Base-by-base conservation (phyloP, 1,140 invertebrate species). In the Drosophila ironensis region DNA sequence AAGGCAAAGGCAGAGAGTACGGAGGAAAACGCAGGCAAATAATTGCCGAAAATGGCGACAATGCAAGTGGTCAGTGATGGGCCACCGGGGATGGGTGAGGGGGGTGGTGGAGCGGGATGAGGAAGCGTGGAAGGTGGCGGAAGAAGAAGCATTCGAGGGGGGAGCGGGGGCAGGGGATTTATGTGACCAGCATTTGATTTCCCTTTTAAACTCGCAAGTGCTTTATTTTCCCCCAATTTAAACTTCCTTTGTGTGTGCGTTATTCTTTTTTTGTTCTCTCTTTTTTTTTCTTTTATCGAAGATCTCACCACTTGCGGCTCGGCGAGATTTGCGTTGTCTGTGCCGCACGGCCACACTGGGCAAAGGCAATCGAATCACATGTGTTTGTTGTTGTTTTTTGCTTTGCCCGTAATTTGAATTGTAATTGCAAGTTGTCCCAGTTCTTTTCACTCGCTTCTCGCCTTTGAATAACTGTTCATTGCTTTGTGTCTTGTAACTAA, bases 21-120 rank as follows among this genome's bases (percentile, higher is more conserved):
- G 47, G 38, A 45, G 42, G 59, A 60, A 40, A 44, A 72, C 42
- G 52, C 57, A 71, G 28, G 25, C 59, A 41, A 71, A 73, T 84
- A 86, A 84, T 86, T 84, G 82, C 86, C 80, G 80, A 86, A 84
- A 84, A 84, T 84, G 80, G 80, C 80, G 80, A 84, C 80, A 84
- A 86, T 84, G 78, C 78, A 80, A 69, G 75, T 63, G 44, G 60
- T 22, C 50, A 57, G 57, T 45, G 50, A 27, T 14, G 19, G 46
- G 60, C n/a, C n/a, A 27, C 12, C 48, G 60, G 54, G 25, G 33
- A 67, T 45, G 51, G 37, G 44, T n/a, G 17, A 48, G 50, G 33
- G 12, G 42, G 20, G 20, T 7, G 9, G 41, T 20, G 54, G 44
- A 12, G 19, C n/a, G 35, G 27, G 28, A 25, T 25, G 40, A 28